Evolutionary conservation across 2,113 vertebrate genomes (phyloP), one percentile per base, ranked within the genome.

Genomic region (Myotis brandtii): DNA sequence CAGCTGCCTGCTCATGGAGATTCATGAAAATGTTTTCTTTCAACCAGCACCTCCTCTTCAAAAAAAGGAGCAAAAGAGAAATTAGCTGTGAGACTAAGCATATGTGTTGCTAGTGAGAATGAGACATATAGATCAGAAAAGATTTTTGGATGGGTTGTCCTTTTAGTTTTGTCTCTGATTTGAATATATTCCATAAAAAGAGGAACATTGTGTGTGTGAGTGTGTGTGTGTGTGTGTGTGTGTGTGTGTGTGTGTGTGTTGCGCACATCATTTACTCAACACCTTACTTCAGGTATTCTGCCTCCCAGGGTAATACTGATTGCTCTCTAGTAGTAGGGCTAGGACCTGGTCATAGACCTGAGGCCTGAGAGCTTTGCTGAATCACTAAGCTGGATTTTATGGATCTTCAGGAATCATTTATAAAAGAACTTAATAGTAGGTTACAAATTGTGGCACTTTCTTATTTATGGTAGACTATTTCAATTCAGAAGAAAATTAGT

Each of bases 401-500:
- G 50, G 27, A 37, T 70, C 34, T 89, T 46, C 8, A 56, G 46
- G 34, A 82, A n/a, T 86, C 9, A 40, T 70, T 93, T 94, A 88
- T 70, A 90, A 80, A 89, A 50, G 21, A 69, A 54, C 4, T 66
- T 34, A 25, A 21, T 76, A 6, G 48, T 83, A n/a, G 18, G 37
- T 73, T 86, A 75, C 34, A 93, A 73, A 79, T 40, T 48, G 6
- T 64, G 9, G n/a, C 40, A 20, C 11, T 16, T 76, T 90, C 17
- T 81, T 67, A 9, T 77, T 76, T 52, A 70, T 37, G 94, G 8
- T 54, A 67, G 79, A 76, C 30, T 81, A 67, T 83, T 96, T 95
- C 79, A 97, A 95, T 79, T 82, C 40, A 37, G 64, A 79, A 96
- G 79, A 93, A 69, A 91, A n/a, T 76, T 16, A 30, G 70, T 93